Conservation (phyloP, 2,113 vertebrate genomes). For the Orycteropus afer region DNA sequence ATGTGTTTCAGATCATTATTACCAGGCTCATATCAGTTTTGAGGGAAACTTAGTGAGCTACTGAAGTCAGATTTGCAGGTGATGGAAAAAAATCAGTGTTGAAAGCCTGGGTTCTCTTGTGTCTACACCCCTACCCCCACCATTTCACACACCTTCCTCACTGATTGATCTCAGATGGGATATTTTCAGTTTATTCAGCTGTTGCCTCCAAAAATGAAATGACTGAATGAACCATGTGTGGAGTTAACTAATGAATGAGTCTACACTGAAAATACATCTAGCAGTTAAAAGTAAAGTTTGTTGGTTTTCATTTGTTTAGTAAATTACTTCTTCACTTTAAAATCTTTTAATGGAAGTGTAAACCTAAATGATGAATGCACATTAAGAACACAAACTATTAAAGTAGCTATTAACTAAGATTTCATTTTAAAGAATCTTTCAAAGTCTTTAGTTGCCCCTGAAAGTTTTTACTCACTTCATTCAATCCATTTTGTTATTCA, state of each 20-base stretch:
- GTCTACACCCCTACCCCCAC: accelerated
- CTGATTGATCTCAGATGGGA: neutral
- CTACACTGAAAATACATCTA: neutral
- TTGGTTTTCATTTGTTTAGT: neutral
- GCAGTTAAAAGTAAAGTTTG: neutral
- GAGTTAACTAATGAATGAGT: neutral
- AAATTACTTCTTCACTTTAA: neutral
- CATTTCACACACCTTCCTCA: neutral
- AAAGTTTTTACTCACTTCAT: neutral
- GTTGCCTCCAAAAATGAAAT: neutral
- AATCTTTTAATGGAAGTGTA: neutral
- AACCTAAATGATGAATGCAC: neutral
- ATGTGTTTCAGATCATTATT: constrained; percentile 9
- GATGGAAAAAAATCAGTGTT: neutral
- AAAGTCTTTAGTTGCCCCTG: neutral
- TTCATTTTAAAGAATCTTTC: neutral
- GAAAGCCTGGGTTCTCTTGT: neutral
- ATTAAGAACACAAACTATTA: neutral
- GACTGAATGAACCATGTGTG: neutral
- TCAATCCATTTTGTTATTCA: neutral
- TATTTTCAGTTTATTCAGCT: neutral
- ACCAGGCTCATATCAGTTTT: neutral
- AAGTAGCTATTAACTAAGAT: neutral
- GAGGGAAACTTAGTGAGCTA: neutral
- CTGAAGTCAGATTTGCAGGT: neutral